A percentile compares a stretch with the other conserved stretches of the same genome.
Evolutionary conservation across 2,888 invertebrate genomes (phyloP).

Genomic region (Graphium colonna): DNA sequence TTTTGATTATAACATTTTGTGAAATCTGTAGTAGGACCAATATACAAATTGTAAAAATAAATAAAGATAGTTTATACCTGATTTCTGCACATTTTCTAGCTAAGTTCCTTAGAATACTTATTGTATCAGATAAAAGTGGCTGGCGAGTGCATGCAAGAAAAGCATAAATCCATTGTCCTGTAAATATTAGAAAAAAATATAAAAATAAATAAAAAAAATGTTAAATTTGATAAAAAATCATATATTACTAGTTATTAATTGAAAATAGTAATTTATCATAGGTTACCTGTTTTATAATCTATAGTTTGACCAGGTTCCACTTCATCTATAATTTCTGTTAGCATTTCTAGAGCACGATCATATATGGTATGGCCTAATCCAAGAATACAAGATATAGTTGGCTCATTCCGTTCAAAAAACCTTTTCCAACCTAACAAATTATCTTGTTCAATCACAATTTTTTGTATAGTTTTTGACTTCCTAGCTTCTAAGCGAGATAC

Average conservation of each 20-base stretch:
- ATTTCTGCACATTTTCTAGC: slow-evolving; percentile 82
- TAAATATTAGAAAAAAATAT: slow-evolving; percentile 1
- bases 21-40: too few species aligned
- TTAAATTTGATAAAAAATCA: too few species aligned
- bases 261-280: too few species aligned
- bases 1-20: too few species aligned
- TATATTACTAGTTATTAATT: too few species aligned
- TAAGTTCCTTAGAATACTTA: slow-evolving; percentile 81
- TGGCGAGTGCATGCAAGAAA: slow-evolving; percentile 82
- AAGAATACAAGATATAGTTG: slow-evolving; percentile 57
- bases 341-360: slow-evolving; percentile 51
- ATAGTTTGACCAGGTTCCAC: slow-evolving; percentile 56
- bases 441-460: slow-evolving; percentile 37
- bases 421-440: slow-evolving; percentile 43
- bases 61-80: slow-evolving; percentile 48
- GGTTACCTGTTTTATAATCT: slow-evolving; percentile 61
- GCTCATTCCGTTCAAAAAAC: slow-evolving; percentile 51
- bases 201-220: too few species aligned
- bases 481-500: slow-evolving; percentile 53
- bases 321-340: slow-evolving; percentile 44
- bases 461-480: slow-evolving; percentile 38
- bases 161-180: slow-evolving; percentile 86
- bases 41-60: not conserved
- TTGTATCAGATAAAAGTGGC: slow-evolving; percentile 84
- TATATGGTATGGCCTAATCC: slow-evolving; percentile 45